Conservation (phyloP, 2,888 invertebrate genomes). For the Arenicola marina region DNA sequence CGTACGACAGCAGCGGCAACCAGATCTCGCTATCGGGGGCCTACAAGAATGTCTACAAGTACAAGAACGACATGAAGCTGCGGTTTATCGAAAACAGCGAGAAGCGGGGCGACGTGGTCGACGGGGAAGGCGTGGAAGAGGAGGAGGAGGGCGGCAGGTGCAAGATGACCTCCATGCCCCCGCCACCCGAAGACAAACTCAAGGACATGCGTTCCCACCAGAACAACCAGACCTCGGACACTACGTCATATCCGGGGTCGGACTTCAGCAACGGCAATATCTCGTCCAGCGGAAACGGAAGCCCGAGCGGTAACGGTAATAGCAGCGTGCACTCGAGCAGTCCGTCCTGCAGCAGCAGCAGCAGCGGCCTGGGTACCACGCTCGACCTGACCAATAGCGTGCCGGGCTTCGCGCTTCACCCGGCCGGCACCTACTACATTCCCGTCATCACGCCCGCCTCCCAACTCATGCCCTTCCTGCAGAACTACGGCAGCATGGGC, state of each 20-base stretch:
- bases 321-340: not conserved
- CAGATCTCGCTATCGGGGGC: too few species aligned
- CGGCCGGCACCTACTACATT: slow-evolving; percentile 86
- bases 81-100: slow-evolving; percentile 67
- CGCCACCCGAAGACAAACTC: too few species aligned
- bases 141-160: too few species aligned
- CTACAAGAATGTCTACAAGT: too few species aligned
- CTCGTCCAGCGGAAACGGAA: slow-evolving; percentile 1
- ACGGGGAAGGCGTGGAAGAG: too few species aligned
- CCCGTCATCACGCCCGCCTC: slow-evolving; percentile 67
- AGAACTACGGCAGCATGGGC: slow-evolving; percentile 4
- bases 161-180: too few species aligned
- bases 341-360: slow-evolving; percentile 6
- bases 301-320: not conserved
- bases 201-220: not conserved
- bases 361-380: not conserved
- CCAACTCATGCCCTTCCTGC: slow-evolving; percentile 40
- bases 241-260: slow-evolving; percentile 34
- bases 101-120: too few species aligned
- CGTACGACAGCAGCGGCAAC: too few species aligned
- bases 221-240: slow-evolving; percentile 27
- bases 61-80: slow-evolving; percentile 91
- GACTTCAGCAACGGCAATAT: slow-evolving; percentile 30
- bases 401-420: slow-evolving; percentile 87
- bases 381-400: slow-evolving; percentile 63